These are phyloP conservation scores for Odontesthes bonariensis DNA, from an alignment of 2,113 vertebrate genomes.

Conservation along the genomic window DNA sequence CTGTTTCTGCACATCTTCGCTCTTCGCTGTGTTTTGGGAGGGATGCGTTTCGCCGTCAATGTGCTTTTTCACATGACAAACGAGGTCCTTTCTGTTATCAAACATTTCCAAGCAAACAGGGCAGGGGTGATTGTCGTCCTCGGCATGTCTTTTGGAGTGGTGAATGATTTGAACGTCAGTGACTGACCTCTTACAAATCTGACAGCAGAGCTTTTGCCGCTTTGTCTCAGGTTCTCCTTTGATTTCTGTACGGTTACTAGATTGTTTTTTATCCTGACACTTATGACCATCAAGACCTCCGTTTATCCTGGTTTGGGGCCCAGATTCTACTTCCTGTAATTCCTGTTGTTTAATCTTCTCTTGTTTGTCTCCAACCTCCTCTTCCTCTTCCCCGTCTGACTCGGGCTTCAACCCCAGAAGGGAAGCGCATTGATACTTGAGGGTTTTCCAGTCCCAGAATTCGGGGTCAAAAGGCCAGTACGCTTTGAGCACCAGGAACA, in stretches of 20 bases:
- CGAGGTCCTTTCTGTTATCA: conserved; percentile 89
- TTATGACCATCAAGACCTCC: conserved; percentile 36
- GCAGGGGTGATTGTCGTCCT: conserved; percentile 89
- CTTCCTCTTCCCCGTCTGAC: conserved; percentile 85
- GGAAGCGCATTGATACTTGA: conserved; percentile 91
- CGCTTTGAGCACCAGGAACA: conserved; percentile 93
- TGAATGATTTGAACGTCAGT: conserved; percentile 90
- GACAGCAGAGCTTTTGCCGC: conserved; percentile 91
- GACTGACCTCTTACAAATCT: conserved; percentile 91
- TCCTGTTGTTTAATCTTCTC: conserved; percentile 42
- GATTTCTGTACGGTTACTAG: conserved; percentile 77
- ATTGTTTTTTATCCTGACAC: conserved; percentile 21
- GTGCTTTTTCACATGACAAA: conserved; percentile 91
- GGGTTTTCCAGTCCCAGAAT: conserved; percentile 99
- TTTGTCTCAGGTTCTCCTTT: conserved; percentile 86
- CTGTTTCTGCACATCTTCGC: conserved; percentile 55
- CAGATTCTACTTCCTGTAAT: conserved; percentile 71
- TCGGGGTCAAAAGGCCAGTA: conserved; percentile 98
- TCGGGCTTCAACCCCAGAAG: conserved; percentile 88
- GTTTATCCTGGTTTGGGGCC: conserved; percentile 50
- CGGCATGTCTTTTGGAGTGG: conserved; percentile 94
- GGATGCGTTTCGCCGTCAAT: conserved; percentile 81
- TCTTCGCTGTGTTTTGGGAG: conserved; percentile 80
- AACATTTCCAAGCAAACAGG: conserved; percentile 92
- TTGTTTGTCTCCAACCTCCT: conserved; percentile 32